Evolutionary conservation across 2,888 invertebrate genomes (phyloP), one percentile per base, ranked within the genome.

Genomic region (Synanthedon myopaeformis): DNA sequence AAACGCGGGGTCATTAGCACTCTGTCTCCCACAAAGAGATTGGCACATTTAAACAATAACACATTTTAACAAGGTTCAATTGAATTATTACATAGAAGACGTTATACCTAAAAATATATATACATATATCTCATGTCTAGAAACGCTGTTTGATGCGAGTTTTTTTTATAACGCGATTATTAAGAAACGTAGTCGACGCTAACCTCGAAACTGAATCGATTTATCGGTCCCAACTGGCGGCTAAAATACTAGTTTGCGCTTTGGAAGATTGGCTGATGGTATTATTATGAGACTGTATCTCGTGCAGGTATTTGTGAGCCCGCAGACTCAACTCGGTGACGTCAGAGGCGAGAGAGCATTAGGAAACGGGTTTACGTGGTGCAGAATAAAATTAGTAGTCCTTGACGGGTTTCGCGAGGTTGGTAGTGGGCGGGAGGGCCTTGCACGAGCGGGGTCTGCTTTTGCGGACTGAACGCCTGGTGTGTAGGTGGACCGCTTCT

Each of bases 311-410:
- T 45, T 45, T 45, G 45, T 45, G 45, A 12, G 45, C 8, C 14
- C 14, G 45, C 45, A 35, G 35, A 35, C 35, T 2, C 8, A 45
- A 45, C 14, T 59, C 60, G 63, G 64, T 66, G 68, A 65, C 63
- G 66, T 65, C 64, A 65, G 64, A 45, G 62, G 65, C 64, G 45
- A 45, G 60, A 63, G 63, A 62, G 65, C 62, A 69, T 74, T 78
- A 70, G 70, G 69, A 76, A 81, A 80, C 83, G 63, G 70, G 82
- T 82, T 81, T 79, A 68, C 63, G 58, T 61, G 65, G 73, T 74
- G 76, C 69, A 74, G 79, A 77, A 79, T 77, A 78, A 81, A 80
- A 79, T 80, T 72, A 74, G 73, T 68, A 70, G 67, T 69, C 69
- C 62, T 69, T 66, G 73, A 74, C 80, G 74, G 82, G 82, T 82